Evolutionary conservation across 2,797 vertebrate genomes (phyloP).

Genomic region (Tachyglossus aculeatus): DNA sequence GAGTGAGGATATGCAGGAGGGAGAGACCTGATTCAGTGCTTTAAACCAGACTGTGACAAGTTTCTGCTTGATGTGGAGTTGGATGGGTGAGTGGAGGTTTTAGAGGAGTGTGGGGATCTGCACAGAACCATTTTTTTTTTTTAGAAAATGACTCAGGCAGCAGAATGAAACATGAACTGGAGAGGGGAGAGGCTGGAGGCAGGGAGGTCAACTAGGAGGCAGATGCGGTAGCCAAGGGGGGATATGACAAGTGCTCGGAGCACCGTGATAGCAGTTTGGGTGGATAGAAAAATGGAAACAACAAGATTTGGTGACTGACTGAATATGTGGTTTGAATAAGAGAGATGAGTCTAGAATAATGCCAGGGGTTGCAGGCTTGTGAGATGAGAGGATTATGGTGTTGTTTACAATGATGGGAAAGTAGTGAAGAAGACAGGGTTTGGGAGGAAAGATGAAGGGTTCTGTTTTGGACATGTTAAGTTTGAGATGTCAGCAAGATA

Average conservation of each 20-base stretch:
- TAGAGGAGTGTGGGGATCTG: not conserved
- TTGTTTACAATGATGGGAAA: not conserved
- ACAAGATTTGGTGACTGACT: not conserved
- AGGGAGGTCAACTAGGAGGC: not conserved
- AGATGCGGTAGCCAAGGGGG: not conserved
- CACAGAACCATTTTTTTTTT: not conserved
- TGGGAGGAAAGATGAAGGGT: no score
- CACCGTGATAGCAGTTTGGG: not conserved
- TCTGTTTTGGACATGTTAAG: no score
- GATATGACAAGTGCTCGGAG: not conserved
- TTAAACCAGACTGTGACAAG: not conserved
- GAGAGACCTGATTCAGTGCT: no score
- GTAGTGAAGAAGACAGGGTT: no score
- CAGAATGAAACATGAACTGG: not conserved
- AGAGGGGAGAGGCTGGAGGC: not conserved
- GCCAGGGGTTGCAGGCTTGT: not conserved
- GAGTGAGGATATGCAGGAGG: no score
- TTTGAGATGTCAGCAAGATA: no score
- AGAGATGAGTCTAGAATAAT: not conserved
- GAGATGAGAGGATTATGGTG: no score
- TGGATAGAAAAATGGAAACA: not conserved
- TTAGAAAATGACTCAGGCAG: not conserved
- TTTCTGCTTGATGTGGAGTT: no score
- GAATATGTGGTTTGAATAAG: not conserved
- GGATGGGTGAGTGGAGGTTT: no score